A percentile compares a stretch with the other conserved stretches of the same genome.
These are phyloP conservation scores for Synchiropus splendidus DNA, from an alignment of 2,113 vertebrate species.

Conservation along the genomic window DNA sequence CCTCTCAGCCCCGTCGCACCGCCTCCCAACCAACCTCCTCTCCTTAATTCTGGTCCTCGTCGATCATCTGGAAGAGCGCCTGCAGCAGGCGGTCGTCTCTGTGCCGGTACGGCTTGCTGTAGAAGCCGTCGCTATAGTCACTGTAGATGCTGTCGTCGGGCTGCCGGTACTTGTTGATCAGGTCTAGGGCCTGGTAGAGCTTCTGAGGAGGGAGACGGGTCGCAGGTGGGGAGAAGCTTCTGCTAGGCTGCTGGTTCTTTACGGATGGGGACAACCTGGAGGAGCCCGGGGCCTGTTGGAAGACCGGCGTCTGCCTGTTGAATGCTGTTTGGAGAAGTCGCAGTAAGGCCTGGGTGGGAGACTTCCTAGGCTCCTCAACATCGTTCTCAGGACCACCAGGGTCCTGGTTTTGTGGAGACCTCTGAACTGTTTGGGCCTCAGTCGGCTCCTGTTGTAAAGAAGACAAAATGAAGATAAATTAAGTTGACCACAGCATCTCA, in stretches of 20 bases:
- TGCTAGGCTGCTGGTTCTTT: conserved; percentile 31
- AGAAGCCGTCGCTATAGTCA: conserved; percentile 87
- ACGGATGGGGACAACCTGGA: conserved; percentile 22
- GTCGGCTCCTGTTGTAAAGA: conserved; percentile 63
- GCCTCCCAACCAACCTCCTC: conserved; percentile 23
- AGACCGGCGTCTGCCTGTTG: conserved; percentile 62
- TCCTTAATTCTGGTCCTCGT: conserved; percentile 66
- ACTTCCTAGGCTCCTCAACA: conserved; percentile 38
- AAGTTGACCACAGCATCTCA: too few relatives aligned
- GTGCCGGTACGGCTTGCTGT: conserved; percentile 86
- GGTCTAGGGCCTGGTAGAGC: conserved; percentile 80
- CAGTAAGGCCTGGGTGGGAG: conserved; percentile 70
- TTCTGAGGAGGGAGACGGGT: conserved; percentile 70
- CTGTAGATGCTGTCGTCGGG: conserved; percentile 76
- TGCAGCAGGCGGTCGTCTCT: conserved; percentile 88
- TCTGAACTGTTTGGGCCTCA: conserved; percentile 41
- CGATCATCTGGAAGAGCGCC: conserved; percentile 81
- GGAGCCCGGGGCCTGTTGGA: conserved; percentile 38
- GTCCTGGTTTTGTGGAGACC: conserved; percentile 17
- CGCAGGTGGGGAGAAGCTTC: conserved; percentile 51
- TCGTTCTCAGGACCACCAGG: conserved; percentile 33
- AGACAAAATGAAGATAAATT: too few relatives aligned
- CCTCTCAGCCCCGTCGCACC: conserved; percentile 21
- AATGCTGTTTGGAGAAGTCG: conserved; percentile 82
- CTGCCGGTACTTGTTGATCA: conserved; percentile 75